Base-by-base conservation (phyloP, 2,888 invertebrate genomes). In the Ariolimax columbianus region DNA sequence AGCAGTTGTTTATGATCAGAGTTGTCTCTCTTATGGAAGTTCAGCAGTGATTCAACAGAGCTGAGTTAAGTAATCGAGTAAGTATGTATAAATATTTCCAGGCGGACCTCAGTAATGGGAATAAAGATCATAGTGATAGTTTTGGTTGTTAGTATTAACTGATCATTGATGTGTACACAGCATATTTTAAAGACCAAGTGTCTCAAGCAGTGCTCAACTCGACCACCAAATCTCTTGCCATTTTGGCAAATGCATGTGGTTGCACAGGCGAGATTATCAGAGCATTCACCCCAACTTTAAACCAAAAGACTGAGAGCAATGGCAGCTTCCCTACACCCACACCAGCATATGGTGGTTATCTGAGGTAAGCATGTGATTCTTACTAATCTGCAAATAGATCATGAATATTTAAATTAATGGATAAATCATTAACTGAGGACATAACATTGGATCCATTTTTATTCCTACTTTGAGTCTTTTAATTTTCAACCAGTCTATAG, bases 211-310 rank as follows among this genome's bases (percentile, higher is more conserved):
- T 94, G 14, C 89, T 93, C 55, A 87, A 86, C 43, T 90, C 92
- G 73, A 92, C 92, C 47, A 91, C 91, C 33, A 89, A 90, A 77
- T 92, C 93, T 17, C 89, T 94, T 70, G 92, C 93, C 66, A 90
- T 91, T 26, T 89, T 94, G 59, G 93, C 93, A 1, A 93, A 93
- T 87, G 90, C 93, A 0, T 90, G 91, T 4, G 93, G 93, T n/a
- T 93, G 93, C 90, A 89, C 90, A 43, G 90, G 91, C 40, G 93
- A 93, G 82, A 89, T 90, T 4, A 89, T 93, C 6, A 89, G 92
- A 9, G 90, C 91, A 11, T 89, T 91, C 78, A 89, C 91, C 63
- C 90, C 91, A 79, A 86, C 89, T 88, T 91, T 91, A 19, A 77
- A 85, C 30, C 36, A 36, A n/a, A 87, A 87, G 63, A 84, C 75